phyloP scores from a whole-genome alignment of 2,888 invertebrate species.

The Hydraecia micacea region DNA sequence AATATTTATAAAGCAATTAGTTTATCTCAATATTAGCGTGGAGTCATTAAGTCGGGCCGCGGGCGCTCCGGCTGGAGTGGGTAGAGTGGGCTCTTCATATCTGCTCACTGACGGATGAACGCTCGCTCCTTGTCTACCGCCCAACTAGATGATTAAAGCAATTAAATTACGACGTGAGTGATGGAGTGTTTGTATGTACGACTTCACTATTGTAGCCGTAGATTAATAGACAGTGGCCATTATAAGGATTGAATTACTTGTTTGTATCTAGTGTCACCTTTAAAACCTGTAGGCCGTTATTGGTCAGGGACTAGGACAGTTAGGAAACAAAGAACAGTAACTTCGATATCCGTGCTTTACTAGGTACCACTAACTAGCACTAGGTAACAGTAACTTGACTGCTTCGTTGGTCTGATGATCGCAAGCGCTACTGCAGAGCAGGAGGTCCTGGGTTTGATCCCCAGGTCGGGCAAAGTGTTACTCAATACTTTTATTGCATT shows the following conservation, averaged over 20 bases:
- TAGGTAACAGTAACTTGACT: background rate
- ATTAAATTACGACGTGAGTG: constrained; percentile 76
- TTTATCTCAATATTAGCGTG: constrained; percentile 82
- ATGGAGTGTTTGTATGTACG: constrained; percentile 72
- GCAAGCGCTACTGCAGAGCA: background rate
- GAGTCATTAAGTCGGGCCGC: constrained; percentile 77
- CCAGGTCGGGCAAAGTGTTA: background rate
- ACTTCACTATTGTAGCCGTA: constrained; percentile 56
- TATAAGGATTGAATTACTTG: constrained; percentile 41
- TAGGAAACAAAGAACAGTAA: background rate
- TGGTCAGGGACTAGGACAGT: background rate
- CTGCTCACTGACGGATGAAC: constrained; percentile 77
- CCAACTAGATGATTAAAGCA: constrained; percentile 75
- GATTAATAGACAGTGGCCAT: constrained; percentile 55
- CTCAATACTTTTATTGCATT: too few relatives aligned
- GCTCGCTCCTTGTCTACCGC: constrained; percentile 70
- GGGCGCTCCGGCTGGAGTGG: constrained; percentile 60
- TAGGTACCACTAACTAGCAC: background rate
- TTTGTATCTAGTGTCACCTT: constrained; percentile 37
- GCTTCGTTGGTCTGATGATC: background rate
- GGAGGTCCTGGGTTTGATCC: background rate
- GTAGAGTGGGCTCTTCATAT: constrained; percentile 72
- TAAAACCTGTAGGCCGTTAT: constrained; percentile 32
- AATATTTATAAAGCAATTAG: constrained; percentile 84
- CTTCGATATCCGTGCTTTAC: too few relatives aligned